Percentiles rank a stretch among this genome's conserved stretches.
These are phyloP conservation scores for Conger conger DNA, from an alignment of 2,113 vertebrate genomes.

Conservation along the genomic window DNA sequence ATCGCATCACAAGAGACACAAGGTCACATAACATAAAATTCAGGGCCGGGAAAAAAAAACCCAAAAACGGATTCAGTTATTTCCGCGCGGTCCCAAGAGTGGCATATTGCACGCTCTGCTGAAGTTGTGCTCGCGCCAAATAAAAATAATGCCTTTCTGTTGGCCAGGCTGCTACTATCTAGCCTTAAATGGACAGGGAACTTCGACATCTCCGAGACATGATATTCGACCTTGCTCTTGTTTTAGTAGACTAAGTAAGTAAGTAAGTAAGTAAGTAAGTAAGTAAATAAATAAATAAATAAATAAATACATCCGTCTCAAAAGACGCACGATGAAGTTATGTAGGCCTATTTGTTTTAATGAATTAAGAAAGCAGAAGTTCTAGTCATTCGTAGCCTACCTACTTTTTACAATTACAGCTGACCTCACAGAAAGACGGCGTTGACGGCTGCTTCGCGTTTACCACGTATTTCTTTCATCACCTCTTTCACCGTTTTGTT, in stretches of 20 bases:
- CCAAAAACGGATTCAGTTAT: background rate
- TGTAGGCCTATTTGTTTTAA: background rate
- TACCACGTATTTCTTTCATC: background rate
- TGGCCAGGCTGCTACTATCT: background rate
- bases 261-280: too few species aligned
- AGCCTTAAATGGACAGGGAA: background rate
- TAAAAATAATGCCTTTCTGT: background rate
- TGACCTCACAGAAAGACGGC: background rate
- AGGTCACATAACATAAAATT: background rate
- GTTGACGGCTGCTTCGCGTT: background rate
- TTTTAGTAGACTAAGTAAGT: too few species aligned
- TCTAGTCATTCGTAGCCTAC: background rate
- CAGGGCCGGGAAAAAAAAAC: background rate
- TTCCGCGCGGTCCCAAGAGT: background rate
- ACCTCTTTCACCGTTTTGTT: background rate
- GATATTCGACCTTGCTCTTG: background rate
- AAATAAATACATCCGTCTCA: too few species aligned
- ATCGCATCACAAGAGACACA: background rate
- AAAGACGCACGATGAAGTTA: background rate
- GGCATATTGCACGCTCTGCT: background rate
- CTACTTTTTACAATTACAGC: background rate
- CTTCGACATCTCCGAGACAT: background rate
- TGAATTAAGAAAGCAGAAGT: background rate
- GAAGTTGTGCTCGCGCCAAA: background rate
- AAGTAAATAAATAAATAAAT: too few species aligned